Base-by-base conservation (phyloP, 2,113 vertebrate genomes). In the Paraplagusia blochii region DNA sequence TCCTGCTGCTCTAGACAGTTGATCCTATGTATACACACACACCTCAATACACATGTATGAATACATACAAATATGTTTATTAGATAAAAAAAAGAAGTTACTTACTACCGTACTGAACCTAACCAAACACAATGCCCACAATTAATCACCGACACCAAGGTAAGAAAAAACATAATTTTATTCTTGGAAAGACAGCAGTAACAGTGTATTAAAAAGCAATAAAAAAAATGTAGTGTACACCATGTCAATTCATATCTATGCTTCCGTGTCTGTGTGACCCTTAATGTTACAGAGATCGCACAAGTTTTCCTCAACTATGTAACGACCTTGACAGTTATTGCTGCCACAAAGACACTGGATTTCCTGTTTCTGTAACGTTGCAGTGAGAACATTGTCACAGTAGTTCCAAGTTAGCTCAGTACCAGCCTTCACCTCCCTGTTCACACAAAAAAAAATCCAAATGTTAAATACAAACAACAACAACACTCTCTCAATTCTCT, bases 321-420 rank as follows among this genome's bases (percentile, higher is more conserved):
- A 89, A 59, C 76, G 84, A 46, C 90, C 90, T n/a, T 69, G 91
- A 74, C 96, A 97, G 19, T 72, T 84, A 38, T 84, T 77, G 62
- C 84, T 74, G 12, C 89, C 89, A 48, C 94, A 98, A 0, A 91
- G 82, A 76, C 95, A 96, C 16, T 87, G 58, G 68, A 91, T 90
- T 76, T 97, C 94, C 52, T 85, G 89, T 48, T 93, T 91, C 18
- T 82, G 85, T 34, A 85, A 86, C 29, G 90, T 88, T 33, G 81
- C 14, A 53, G 84, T 89, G 40, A 83, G 87, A 29, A 77, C 60
- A 73, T 88, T 64, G 35, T 92, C 89, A 33, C 83, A 90, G 76
- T 94, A 96, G 73, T 94, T 88, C 95, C 95, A 99, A 0, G 94
- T 97, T 66, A 99, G 89, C 82, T 99, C 96, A 0, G 93, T 89